Conservation (phyloP, 1,140 invertebrate genomes). For the Rhagoletis pomonella region DNA sequence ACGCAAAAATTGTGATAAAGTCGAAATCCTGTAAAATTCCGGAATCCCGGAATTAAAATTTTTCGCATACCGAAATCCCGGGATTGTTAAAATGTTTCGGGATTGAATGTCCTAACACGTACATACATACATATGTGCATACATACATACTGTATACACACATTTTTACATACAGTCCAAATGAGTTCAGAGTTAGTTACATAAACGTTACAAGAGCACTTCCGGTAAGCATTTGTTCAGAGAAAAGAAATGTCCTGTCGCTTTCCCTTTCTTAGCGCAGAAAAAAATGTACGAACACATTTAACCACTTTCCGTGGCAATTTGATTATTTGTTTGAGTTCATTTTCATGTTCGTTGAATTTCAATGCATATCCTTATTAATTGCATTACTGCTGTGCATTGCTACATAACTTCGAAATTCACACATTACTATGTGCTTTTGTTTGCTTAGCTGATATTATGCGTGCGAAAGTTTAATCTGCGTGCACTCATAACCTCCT, state of each 20-base stretch:
- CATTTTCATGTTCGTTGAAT: not conserved
- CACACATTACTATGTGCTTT: not conserved
- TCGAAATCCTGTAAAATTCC: too few species aligned
- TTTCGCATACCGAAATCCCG: too few species aligned
- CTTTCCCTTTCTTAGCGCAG: not conserved
- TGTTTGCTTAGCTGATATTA: not conserved
- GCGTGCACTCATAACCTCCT: not conserved
- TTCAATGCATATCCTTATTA: not conserved
- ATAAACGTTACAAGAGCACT: not conserved
- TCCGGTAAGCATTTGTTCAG: not conserved
- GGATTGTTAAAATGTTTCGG: too few species aligned
- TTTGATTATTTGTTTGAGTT: constrained; percentile 14
- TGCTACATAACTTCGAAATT: too few species aligned
- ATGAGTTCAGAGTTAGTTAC: too few species aligned
- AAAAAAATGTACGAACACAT: not conserved
- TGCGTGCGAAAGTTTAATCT: constrained; percentile 40
- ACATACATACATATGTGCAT: too few species aligned
- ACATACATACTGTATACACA: too few species aligned
- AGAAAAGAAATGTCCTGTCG: not conserved
- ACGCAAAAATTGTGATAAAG: too few species aligned
- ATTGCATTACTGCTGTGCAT: not conserved
- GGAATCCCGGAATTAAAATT: too few species aligned
- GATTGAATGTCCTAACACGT: too few species aligned
- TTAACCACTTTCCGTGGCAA: constrained; percentile 3
- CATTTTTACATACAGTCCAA: too few species aligned